Percentiles rank a stretch among this genome's conserved stretches.
Conservation (phyloP, 1,140 invertebrate species). For the Aphelinus certus region DNA sequence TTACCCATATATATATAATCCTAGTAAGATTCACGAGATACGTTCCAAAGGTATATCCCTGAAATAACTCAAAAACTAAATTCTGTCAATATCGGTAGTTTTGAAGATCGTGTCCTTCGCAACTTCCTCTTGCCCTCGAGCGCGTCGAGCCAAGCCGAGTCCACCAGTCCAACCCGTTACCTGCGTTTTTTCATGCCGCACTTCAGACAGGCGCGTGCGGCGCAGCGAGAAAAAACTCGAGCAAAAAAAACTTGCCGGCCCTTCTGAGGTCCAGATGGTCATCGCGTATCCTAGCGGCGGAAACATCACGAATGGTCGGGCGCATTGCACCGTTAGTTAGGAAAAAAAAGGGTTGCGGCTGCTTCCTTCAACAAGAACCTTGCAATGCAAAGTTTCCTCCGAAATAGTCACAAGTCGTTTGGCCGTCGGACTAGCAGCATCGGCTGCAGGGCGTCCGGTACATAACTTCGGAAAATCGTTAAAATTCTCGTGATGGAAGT, state of each 20-base stretch:
- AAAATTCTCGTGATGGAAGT: no score
- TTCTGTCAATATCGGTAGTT: no score
- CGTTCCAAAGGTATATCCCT: no score
- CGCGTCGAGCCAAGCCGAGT: no score
- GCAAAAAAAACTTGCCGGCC: constrained; percentile 25
- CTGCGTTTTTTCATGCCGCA: constrained; percentile 40
- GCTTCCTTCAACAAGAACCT: constrained; percentile 20
- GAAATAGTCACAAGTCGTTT: constrained; percentile 30
- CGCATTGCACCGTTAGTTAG: constrained; percentile 8
- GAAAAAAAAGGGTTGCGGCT: constrained; percentile 37
- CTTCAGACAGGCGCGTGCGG: neutral
- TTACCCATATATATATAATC: no score
- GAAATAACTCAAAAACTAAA: no score
- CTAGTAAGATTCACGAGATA: no score
- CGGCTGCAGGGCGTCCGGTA: neutral
- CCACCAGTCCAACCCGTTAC: constrained; percentile 41
- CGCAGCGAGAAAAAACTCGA: neutral
- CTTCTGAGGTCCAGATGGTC: constrained; percentile 27
- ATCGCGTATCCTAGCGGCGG: neutral
- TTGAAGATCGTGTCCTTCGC: no score
- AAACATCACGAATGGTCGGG: constrained; percentile 29
- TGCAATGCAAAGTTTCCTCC: constrained; percentile 28
- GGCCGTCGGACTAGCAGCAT: constrained; percentile 22
- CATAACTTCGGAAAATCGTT: no score
- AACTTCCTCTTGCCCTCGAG: no score